Evolutionary conservation across 2,888 invertebrate species (phyloP), one percentile per base, ranked within the genome.

Genomic region (Leptodirus hochenwartii): DNA sequence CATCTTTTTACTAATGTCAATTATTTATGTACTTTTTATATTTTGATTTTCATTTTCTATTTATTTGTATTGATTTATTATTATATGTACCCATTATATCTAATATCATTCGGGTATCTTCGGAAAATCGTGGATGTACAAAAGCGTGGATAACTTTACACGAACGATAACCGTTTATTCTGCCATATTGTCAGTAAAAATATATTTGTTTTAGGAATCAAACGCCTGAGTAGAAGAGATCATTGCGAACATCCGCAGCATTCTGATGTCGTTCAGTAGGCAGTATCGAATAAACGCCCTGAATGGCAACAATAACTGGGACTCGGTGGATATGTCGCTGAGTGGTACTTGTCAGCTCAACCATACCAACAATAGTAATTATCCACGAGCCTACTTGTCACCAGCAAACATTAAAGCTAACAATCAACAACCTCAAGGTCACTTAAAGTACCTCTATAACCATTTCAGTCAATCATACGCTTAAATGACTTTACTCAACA

Each of bases 161-260:
- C n/a, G n/a, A n/a, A n/a, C n/a, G n/a, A n/a, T n/a, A n/a, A n/a
- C n/a, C n/a, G n/a, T n/a, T n/a, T n/a, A n/a, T n/a, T n/a, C n/a
- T n/a, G n/a, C n/a, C n/a, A 24, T 9, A 24, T 24, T 24, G 25
- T 9, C 11, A 12, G 8, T 11, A 11, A 22, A 32, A 17, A 25
- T 22, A 33, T 58, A 58, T 57, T 51, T 57, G 56, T 65, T 64
- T 46, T 60, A 75, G 75, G 79, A 80, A 63, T 80, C 80, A 60
- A 80, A 80, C 66, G 80, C 80, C 77, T 80, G 79, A 78, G 77
- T 77, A 66, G 74, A 75, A 69, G 74, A 74, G 74, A 76, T 77
- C 68, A 73, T 74, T 73, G 72, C 72, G 70, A 75, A 71, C 67
- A 74, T 75, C 68, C 73, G 74, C 62, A 67, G 70, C 64, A 69